Evolutionary conservation across 2,888 invertebrate genomes (phyloP).

Genomic region (Drosophila nigritarsus): DNA sequence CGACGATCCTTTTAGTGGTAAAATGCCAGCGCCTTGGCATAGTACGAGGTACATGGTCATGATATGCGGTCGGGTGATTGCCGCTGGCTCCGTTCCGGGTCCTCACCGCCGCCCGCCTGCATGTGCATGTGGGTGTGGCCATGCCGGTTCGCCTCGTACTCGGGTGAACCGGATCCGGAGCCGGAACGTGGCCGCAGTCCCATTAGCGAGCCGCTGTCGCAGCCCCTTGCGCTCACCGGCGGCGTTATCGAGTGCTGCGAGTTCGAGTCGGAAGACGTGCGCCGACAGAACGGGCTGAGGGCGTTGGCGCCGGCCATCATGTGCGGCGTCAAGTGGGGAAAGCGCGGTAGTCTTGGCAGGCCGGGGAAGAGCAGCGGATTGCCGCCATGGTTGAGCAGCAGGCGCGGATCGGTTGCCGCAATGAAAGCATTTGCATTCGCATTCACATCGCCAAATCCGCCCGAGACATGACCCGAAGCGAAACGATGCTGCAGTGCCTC

Average conservation of each 20-base stretch:
- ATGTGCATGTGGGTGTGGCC: constrained; percentile 20
- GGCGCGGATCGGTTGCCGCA: constrained; percentile 74
- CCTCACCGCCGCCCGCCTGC: constrained; percentile 40
- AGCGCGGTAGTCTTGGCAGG: constrained; percentile 86
- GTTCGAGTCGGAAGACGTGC: constrained; percentile 86
- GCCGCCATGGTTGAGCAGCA: constrained; percentile 85
- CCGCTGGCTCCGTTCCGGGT: constrained; percentile 62
- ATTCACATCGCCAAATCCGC: constrained; percentile 30
- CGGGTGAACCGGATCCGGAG: constrained; percentile 67
- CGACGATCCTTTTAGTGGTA: constrained; percentile 66
- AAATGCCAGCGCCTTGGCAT: constrained; percentile 81
- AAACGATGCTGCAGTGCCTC: constrained; percentile 88
- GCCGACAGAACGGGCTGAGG: constrained; percentile 78
- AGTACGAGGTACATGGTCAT: constrained; percentile 84
- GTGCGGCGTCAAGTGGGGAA: constrained; percentile 86
- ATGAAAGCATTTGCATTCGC: constrained; percentile 69
- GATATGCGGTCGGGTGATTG: constrained; percentile 83
- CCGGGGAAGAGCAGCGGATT: constrained; percentile 88
- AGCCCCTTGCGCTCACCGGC: constrained; percentile 62
- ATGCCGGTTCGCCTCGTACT: constrained; percentile 32
- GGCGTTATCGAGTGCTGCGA: constrained; percentile 87
- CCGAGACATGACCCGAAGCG: constrained; percentile 21
- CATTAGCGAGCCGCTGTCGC: constrained; percentile 46
- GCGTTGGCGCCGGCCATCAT: constrained; percentile 84
- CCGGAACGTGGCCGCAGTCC: constrained; percentile 44